These are phyloP conservation scores for Xiphorhynchus elegans DNA, from an alignment of 2,113 vertebrate species.

Conservation along the genomic window DNA sequence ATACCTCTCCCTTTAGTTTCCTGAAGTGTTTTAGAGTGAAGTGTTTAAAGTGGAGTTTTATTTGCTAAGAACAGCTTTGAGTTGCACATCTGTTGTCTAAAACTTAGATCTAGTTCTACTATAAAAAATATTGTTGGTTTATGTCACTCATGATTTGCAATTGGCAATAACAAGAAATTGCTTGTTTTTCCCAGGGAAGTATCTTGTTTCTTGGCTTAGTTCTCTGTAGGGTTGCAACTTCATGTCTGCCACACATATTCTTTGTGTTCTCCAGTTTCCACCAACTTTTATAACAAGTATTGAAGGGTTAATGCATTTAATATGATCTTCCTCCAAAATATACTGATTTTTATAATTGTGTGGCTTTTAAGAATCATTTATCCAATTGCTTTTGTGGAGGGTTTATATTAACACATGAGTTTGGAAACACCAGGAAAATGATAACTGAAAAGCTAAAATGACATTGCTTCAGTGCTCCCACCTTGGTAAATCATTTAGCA, in stretches of 20 bases:
- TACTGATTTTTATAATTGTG: neutral
- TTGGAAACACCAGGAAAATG: neutral
- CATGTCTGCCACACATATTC: neutral
- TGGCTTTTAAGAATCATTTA: neutral
- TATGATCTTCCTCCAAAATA: neutral
- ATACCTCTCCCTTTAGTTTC: neutral
- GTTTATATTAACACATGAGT: neutral
- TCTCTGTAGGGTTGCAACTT: neutral
- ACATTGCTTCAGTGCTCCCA: neutral
- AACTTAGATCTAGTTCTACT: neutral
- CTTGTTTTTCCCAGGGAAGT: neutral
- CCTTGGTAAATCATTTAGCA: neutral
- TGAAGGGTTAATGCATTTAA: neutral
- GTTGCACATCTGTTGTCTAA: neutral
- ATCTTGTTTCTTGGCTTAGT: neutral
- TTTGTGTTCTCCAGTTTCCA: neutral
- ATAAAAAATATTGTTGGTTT: neutral
- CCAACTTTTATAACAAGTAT: neutral
- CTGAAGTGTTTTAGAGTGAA: neutral
- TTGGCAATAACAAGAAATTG: neutral
- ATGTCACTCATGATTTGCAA: neutral
- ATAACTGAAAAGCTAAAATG: neutral
- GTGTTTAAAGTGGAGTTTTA: neutral
- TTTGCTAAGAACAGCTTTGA: neutral
- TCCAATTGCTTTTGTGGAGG: neutral